These are phyloP conservation scores for Pelvicachromis taeniatus DNA, from an alignment of 2,113 vertebrate genomes.

Conservation along the genomic window DNA sequence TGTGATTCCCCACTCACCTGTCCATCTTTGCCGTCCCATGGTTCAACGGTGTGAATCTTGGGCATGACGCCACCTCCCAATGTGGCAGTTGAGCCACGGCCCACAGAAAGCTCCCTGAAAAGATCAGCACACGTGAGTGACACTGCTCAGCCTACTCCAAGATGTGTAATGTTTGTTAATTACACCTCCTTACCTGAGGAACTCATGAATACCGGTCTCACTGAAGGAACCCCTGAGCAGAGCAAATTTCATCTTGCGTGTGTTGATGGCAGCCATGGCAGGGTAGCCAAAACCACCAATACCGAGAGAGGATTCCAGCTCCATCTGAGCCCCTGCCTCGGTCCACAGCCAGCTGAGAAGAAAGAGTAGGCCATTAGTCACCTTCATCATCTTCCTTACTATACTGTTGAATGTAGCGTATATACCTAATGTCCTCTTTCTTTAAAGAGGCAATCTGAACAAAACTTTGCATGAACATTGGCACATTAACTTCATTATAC, in stretches of 20 bases:
- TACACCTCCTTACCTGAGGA: slow-evolving; percentile 66
- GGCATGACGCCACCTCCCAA: slow-evolving; percentile 84
- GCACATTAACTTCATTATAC: not conserved
- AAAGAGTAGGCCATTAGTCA: not conserved
- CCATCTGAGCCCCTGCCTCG: slow-evolving; percentile 88
- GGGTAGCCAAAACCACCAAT: slow-evolving; percentile 98
- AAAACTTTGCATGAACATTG: not conserved
- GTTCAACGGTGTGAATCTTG: slow-evolving; percentile 79
- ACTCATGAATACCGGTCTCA: slow-evolving; percentile 79
- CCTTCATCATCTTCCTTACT: not conserved
- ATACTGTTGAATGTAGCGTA: not conserved
- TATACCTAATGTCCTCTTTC: not conserved
- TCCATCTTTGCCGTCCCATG: slow-evolving; percentile 94
- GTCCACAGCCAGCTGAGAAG: slow-evolving; percentile 82
- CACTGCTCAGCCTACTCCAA: not conserved
- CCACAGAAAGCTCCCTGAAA: slow-evolving; percentile 88
- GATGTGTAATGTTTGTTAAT: not conserved
- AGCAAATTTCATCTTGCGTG: slow-evolving; percentile 96
- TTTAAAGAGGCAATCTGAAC: not conserved
- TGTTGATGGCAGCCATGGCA: slow-evolving; percentile 93
- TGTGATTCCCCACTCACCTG: slow-evolving; percentile 74
- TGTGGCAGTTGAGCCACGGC: slow-evolving; percentile 90
- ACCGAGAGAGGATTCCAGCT: slow-evolving; percentile 86
- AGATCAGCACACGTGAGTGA: not conserved
- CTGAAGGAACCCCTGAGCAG: slow-evolving; percentile 94